These are phyloP conservation scores for Oreocharis arfaki DNA, from an alignment of 2,113 vertebrate genomes.

Conservation along the genomic window DNA sequence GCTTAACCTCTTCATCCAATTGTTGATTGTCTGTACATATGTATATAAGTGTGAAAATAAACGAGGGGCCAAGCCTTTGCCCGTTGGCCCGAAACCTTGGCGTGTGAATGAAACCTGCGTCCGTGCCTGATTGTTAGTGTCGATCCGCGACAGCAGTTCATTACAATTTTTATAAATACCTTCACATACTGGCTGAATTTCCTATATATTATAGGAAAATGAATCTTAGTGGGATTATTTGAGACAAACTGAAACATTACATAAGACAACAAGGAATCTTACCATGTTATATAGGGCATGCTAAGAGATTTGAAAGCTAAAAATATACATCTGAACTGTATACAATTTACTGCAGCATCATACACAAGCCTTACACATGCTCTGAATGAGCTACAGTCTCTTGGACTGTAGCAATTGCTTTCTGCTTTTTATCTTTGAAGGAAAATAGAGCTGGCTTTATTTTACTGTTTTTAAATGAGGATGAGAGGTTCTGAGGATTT, in stretches of 20 bases:
- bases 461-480: constrained; percentile 26
- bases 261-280: neutral
- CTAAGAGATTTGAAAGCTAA: neutral
- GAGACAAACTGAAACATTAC: neutral
- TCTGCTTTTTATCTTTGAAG: neutral
- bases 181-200: neutral
- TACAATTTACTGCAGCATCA: neutral
- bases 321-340: neutral
- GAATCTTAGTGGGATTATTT: neutral
- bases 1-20: too few species aligned
- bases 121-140: too few species aligned
- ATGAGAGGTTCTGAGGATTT: constrained; percentile 30
- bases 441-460: constrained; percentile 3
- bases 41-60: too few species aligned
- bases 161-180: neutral
- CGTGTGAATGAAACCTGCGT: too few species aligned
- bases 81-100: too few species aligned
- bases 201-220: neutral
- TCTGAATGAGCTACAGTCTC: neutral
- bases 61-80: too few species aligned
- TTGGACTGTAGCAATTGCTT: neutral
- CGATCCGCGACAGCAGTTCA: too few species aligned
- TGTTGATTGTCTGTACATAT: too few species aligned
- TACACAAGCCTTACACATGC: neutral
- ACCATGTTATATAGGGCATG: neutral